Evolutionary conservation across 1,140 invertebrate genomes (phyloP).

Genomic region (Aphaenogaster rudis): DNA sequence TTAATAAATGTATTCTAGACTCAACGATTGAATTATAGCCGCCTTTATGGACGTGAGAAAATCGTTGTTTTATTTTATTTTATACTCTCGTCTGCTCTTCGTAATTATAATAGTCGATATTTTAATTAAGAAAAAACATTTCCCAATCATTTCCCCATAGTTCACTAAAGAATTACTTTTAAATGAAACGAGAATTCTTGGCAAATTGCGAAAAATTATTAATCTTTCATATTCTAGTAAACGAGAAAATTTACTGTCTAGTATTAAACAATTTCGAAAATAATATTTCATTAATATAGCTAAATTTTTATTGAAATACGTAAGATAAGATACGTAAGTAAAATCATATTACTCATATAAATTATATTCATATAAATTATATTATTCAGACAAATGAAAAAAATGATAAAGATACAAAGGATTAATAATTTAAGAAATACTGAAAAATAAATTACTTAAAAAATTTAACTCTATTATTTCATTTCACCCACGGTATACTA

Average conservation of each 20-base stretch:
- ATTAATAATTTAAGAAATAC: constrained; percentile 11
- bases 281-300: not conserved
- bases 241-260: not conserved
- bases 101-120: not conserved
- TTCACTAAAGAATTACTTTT: not conserved
- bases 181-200: not conserved
- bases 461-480: not conserved
- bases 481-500: not conserved
- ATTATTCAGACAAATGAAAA: not conserved
- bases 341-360: not conserved
- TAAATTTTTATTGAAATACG: constrained; percentile 6
- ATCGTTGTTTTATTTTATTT: constrained; percentile 25
- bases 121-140: not conserved
- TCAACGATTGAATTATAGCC: constrained; percentile 35
- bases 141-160: not conserved
- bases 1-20: constrained; percentile 29
- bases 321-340: not conserved
- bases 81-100: constrained; percentile 3
- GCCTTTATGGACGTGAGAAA: not conserved
- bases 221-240: not conserved
- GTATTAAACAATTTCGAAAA: constrained; percentile 1
- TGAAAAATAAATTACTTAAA: not conserved
- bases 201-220: not conserved
- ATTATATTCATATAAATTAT: not conserved
- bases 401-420: not conserved